A percentile compares a stretch with the other conserved stretches of the same genome.
Evolutionary conservation across 2,113 vertebrate genomes (phyloP).

Genomic region (Cichladusa arquata): DNA sequence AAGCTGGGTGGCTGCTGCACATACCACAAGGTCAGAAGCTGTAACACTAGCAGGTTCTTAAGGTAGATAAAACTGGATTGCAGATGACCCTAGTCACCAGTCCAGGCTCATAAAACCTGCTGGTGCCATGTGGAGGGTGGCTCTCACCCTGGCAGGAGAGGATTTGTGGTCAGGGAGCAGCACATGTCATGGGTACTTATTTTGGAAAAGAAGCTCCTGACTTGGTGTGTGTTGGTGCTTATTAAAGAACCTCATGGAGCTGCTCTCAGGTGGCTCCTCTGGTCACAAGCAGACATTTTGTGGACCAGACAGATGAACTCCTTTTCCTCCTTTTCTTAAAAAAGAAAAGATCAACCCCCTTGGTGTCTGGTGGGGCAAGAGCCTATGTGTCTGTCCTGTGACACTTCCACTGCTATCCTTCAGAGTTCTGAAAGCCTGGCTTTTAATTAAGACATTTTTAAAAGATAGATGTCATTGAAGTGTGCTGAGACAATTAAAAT

Average conservation of each 20-base stretch:
- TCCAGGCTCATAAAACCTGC: neutral
- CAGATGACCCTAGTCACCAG: neutral
- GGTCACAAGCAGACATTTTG: neutral
- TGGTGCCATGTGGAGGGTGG: neutral
- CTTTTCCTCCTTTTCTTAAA: neutral
- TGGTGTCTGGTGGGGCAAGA: neutral
- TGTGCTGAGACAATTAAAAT: conserved; percentile 2
- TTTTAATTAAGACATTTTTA: neutral
- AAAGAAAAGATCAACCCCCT: neutral
- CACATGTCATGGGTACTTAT: neutral
- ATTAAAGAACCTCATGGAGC: accelerated
- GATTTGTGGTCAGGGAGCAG: neutral
- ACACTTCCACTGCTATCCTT: neutral
- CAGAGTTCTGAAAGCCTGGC: neutral
- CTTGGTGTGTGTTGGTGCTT: neutral
- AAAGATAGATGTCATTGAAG: neutral
- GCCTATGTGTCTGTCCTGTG: accelerated
- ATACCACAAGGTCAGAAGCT: neutral
- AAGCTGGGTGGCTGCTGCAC: neutral
- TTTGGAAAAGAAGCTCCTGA: neutral
- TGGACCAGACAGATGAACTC: neutral
- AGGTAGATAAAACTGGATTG: neutral
- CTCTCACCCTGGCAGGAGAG: neutral
- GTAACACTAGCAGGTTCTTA: neutral
- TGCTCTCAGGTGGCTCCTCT: neutral